A percentile compares a stretch with the other conserved stretches of the same genome.
Evolutionary conservation across 2,113 vertebrate genomes (phyloP).

Genomic region (Rattus rattus): DNA sequence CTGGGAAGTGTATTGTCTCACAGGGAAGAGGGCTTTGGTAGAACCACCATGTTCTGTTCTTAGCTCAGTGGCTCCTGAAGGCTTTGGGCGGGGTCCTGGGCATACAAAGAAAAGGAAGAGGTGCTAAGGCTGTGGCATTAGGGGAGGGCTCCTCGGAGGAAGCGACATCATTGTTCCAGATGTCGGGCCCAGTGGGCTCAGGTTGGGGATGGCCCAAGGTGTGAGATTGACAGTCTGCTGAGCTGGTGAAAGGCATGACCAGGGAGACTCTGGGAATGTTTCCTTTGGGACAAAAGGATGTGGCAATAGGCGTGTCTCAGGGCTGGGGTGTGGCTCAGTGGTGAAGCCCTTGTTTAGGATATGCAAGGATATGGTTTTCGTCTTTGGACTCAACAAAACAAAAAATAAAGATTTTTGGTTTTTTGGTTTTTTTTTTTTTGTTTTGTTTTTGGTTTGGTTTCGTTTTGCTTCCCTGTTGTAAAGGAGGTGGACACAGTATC

Average conservation of each 20-base stretch:
- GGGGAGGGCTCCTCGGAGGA: background rate
- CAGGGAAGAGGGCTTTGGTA: background rate
- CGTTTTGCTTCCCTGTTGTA: background rate
- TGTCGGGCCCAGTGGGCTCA: background rate
- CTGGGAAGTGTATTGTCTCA: background rate
- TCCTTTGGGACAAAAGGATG: slow-evolving; percentile 2
- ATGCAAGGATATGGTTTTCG: background rate
- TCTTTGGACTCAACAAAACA: background rate
- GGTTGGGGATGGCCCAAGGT: no score
- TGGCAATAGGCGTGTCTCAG: background rate
- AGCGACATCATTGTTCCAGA: rapidly evolving
- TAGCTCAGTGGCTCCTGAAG: background rate
- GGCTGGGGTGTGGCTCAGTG: background rate
- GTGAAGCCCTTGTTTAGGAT: background rate
- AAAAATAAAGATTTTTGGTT: background rate
- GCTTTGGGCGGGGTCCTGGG: background rate
- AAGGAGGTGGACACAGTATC: background rate
- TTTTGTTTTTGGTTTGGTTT: no score
- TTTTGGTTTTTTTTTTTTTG: background rate
- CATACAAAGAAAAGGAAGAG: background rate
- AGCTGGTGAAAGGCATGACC: background rate
- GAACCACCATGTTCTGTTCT: background rate
- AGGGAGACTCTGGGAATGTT: background rate
- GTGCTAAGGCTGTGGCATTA: no score
- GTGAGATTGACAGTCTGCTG: background rate